Evolutionary conservation across 2,797 vertebrate species (phyloP), one percentile per base, ranked within the genome.

Genomic region (Alfaro cultratus): DNA sequence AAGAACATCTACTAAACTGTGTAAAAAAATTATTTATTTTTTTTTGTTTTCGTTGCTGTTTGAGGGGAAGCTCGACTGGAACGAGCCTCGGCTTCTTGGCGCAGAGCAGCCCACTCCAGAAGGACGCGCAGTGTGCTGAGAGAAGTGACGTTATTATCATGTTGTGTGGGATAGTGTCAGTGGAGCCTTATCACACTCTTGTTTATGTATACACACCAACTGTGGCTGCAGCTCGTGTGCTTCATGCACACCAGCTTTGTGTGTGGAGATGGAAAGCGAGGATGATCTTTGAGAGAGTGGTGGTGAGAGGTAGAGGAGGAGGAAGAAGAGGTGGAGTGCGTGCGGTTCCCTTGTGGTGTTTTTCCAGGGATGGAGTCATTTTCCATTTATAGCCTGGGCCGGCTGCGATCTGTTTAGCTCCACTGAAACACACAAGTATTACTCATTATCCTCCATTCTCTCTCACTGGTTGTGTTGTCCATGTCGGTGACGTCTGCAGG

Each of bases 341-440:
- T 89, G 85, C 83, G 55, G 89, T 84, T 94, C 86, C 94, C 91
- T 81, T 79, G 92, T 93, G 93, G 88, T 93, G 86, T 89, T 90
- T 92, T 92, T 91, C 88, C 87, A 87, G 85, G 85, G 92, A 94
- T 96, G 93, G 95, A 93, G 93, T 95, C 93, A 95, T 94, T 89
- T 95, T 95, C 94, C 94, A 94, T 95, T 94, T 94, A 93, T 95
- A 95, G 93, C 93, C 85, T 75, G 84, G 41, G 87, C 89, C 82
- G 88, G 92, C 94, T 94, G 93, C 88, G 92, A 90, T 92, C 92
- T 92, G 89, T 91, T 90, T 86, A 89, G 88, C 88, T 88, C 83
- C 81, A 13, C 85, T 86, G 88, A 91, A 89, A 87, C 85, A 77
- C 53, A n/a, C 82, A 89, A 88, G 90, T 92, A 88, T 90, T 88